A percentile compares a stretch with the other conserved stretches of the same genome.
Evolutionary conservation across 2,797 vertebrate genomes (phyloP).

Genomic region (Semaprochilodus insignis): DNA sequence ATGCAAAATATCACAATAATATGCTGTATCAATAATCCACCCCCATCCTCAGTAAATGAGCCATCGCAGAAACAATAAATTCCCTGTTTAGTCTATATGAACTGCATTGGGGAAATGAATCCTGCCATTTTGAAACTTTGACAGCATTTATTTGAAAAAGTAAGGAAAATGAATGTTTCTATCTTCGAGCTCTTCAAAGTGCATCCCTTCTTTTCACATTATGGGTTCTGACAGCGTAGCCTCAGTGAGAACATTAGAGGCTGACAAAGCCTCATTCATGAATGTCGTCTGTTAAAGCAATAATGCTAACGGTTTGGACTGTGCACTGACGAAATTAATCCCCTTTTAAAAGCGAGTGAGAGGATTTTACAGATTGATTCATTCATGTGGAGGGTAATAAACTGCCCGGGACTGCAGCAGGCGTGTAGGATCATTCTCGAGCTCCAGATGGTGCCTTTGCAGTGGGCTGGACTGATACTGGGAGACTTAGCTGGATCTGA

Average conservation of each 20-base stretch:
- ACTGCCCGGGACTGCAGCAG: slow-evolving; percentile 4
- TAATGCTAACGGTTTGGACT: background rate
- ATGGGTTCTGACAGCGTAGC: background rate
- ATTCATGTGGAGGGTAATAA: slow-evolving; percentile 18
- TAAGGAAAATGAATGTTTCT: too few species aligned
- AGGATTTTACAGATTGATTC: slow-evolving; percentile 19
- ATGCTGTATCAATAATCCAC: too few species aligned
- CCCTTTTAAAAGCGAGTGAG: slow-evolving; percentile 25
- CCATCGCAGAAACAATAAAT: background rate
- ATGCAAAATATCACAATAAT: too few species aligned
- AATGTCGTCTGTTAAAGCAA: background rate
- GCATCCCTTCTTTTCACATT: background rate
- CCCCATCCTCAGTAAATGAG: background rate
- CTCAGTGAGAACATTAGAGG: background rate
- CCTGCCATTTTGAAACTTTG: too few species aligned
- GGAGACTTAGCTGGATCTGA: background rate
- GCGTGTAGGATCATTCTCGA: background rate
- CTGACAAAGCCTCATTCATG: background rate
- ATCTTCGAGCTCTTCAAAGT: background rate
- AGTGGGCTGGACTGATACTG: too few species aligned
- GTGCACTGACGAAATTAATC: slow-evolving; percentile 19
- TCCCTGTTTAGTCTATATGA: too few species aligned
- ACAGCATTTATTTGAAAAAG: too few species aligned
- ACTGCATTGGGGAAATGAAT: too few species aligned
- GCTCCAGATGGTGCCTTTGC: slow-evolving; percentile 19